Conservation (phyloP, 2,888 invertebrate genomes). For the Eumerus sabulonum region DNA sequence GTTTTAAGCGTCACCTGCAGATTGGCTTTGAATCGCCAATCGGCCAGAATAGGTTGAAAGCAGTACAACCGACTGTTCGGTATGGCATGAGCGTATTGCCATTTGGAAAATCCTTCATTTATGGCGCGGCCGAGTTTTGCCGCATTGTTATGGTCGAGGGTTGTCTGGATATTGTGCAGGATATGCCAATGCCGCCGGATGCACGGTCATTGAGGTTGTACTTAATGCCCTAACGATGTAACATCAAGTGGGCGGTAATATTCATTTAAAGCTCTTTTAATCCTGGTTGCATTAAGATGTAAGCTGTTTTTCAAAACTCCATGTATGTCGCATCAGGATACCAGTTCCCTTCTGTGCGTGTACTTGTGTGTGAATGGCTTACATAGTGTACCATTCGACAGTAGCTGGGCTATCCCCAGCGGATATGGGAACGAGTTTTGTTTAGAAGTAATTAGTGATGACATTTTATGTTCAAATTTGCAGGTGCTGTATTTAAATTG, state of each 20-base stretch:
- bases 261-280: slow-evolving; percentile 68
- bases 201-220: slow-evolving; percentile 55
- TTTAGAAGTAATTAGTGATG: slow-evolving; percentile 61
- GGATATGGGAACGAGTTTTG: slow-evolving; percentile 25
- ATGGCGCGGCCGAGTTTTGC: slow-evolving; percentile 46
- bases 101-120: slow-evolving; percentile 49
- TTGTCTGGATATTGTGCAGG: background rate
- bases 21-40: background rate
- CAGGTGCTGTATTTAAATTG: slow-evolving; percentile 54
- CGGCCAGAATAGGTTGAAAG: too few species aligned
- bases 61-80: too few species aligned
- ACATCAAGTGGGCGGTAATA: slow-evolving; percentile 69
- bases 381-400: background rate
- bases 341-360: slow-evolving; percentile 5
- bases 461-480: slow-evolving; percentile 61
- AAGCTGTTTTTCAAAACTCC: slow-evolving; percentile 62
- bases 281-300: slow-evolving; percentile 62
- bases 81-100: too few species aligned
- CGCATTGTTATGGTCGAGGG: slow-evolving; percentile 48
- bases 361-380: background rate
- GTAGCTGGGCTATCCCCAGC: background rate
- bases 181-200: slow-evolving; percentile 2
- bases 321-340: background rate
- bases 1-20: slow-evolving; percentile 67
- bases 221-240: slow-evolving; percentile 64